These are phyloP conservation scores for Electrona antarctica DNA, from an alignment of 2,113 vertebrate species.

Conservation along the genomic window DNA sequence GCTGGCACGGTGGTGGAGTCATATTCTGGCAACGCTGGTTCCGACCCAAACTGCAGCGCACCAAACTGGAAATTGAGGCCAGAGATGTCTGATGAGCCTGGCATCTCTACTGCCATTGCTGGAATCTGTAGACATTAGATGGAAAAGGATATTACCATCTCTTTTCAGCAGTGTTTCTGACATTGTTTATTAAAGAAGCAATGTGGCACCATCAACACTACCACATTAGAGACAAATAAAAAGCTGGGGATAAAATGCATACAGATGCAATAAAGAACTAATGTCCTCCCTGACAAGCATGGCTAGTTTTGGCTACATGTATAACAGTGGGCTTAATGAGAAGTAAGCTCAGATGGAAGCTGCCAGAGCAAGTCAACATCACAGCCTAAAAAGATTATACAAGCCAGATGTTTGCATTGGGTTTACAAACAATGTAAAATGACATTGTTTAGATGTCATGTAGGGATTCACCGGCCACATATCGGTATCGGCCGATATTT, in stretches of 20 bases:
- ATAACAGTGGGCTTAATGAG: neutral
- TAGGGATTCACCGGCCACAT: too few relatives aligned
- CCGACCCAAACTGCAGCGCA: conserved; percentile 95
- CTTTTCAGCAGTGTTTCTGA: too few relatives aligned
- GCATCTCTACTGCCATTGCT: conserved; percentile 95
- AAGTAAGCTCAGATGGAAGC: neutral
- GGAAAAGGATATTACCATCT: neutral
- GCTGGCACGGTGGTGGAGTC: conserved; percentile 82
- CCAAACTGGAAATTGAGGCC: conserved; percentile 97
- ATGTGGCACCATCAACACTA: too few relatives aligned
- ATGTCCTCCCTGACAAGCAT: neutral
- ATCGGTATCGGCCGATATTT: too few relatives aligned
- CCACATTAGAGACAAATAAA: neutral
- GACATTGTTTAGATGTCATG: too few relatives aligned
- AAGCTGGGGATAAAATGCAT: neutral
- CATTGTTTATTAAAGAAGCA: too few relatives aligned
- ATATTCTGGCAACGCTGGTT: conserved; percentile 91
- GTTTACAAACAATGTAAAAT: too few relatives aligned
- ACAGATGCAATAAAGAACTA: neutral
- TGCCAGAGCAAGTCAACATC: too few relatives aligned
- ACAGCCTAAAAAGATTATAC: too few relatives aligned
- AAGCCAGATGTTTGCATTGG: too few relatives aligned
- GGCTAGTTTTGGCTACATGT: too few relatives aligned
- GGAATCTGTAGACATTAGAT: conserved; percentile 83
- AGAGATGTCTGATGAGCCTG: conserved; percentile 92